These are phyloP conservation scores for Idaea dimidiata DNA, from an alignment of 2,888 invertebrate genomes.

Conservation along the genomic window DNA sequence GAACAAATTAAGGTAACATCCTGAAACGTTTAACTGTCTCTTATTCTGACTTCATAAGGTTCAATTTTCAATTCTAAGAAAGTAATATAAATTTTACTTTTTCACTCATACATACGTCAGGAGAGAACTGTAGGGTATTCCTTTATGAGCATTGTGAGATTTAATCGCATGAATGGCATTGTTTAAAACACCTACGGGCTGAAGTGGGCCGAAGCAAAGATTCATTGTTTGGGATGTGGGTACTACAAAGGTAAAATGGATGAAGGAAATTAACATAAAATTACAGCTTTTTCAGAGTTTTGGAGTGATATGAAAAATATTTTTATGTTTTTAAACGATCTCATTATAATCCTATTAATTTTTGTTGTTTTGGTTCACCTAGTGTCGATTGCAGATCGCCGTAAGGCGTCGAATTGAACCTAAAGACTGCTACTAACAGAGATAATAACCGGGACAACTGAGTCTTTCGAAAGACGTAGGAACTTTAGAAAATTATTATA, in stretches of 20 bases:
- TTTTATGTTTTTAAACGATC: no score
- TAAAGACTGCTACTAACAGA: no score
- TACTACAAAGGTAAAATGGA: conserved; percentile 26
- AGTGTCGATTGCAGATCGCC: no score
- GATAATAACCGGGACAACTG: no score
- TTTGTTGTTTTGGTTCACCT: no score
- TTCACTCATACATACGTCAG: conserved; percentile 60
- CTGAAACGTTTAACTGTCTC: conserved; percentile 17
- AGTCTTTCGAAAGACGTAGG: no score
- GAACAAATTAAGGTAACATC: conserved; percentile 34
- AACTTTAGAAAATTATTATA: no score
- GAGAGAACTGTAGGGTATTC: conserved; percentile 58
- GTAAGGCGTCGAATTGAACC: no score
- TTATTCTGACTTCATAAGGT: conserved; percentile 35
- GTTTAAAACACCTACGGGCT: conserved; percentile 60
- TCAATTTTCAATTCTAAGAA: conserved; percentile 28
- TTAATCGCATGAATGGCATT: conserved; percentile 71
- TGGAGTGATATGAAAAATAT: background rate
- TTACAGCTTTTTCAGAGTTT: background rate
- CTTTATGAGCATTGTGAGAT: conserved; percentile 76
- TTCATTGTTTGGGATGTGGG: conserved; percentile 41
- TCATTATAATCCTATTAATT: no score
- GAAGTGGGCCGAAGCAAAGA: conserved; percentile 43
- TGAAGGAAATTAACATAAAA: conserved; percentile 4
- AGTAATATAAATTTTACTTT: conserved; percentile 26